Evolutionary conservation across 2,888 invertebrate species (phyloP).

Genomic region (Zootermopsis nevadensis): DNA sequence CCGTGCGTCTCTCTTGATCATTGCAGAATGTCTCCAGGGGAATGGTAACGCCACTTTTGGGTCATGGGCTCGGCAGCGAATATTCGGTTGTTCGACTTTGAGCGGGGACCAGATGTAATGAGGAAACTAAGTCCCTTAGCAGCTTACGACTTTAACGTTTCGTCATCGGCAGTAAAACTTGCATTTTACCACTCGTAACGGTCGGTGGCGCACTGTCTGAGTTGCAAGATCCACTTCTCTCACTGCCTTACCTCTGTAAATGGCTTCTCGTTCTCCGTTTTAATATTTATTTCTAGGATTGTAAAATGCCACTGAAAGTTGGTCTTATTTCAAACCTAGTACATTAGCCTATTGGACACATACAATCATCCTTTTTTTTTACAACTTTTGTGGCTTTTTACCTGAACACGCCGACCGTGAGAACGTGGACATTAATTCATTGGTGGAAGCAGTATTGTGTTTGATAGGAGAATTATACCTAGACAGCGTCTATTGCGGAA

Average conservation of each 20-base stretch:
- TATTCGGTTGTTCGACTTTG: not conserved
- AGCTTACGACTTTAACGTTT: conserved; percentile 4
- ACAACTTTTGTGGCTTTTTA: not conserved
- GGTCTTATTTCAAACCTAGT: not conserved
- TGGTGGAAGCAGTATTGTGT: not conserved
- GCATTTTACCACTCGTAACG: not conserved
- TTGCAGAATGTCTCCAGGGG: too few species aligned
- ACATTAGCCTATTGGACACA: not conserved
- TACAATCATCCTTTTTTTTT: not conserved
- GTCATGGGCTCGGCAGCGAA: not conserved
- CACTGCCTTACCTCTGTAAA: not conserved
- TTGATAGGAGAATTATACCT: too few species aligned
- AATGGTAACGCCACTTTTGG: not conserved
- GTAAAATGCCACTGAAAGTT: not conserved
- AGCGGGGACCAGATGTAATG: too few species aligned
- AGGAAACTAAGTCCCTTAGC: too few species aligned
- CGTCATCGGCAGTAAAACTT: not conserved
- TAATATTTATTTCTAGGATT: conserved; percentile 10
- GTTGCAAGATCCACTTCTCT: not conserved
- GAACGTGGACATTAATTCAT: not conserved
- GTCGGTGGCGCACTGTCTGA: not conserved
- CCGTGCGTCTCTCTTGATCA: too few species aligned
- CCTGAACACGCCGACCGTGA: not conserved
- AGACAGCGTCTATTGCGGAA: not conserved
- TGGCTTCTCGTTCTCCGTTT: not conserved